phyloP scores from a whole-genome alignment of 2,113 vertebrate genomes.

The Lasiurus borealis region DNA sequence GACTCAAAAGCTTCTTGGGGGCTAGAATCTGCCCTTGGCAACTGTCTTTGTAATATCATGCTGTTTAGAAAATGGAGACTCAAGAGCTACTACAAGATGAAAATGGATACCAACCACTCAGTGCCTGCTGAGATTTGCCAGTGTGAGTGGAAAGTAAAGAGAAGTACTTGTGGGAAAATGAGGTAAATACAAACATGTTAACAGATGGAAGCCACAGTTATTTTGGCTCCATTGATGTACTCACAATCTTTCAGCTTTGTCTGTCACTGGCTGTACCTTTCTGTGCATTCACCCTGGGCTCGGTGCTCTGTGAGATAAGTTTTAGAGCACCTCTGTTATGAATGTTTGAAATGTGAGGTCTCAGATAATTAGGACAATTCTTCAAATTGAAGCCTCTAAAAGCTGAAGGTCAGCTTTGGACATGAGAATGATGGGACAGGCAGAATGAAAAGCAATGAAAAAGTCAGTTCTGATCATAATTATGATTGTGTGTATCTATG shows the following conservation, averaged over 20 bases:
- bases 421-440: not conserved
- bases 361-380: not conserved
- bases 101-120: slow-evolving; percentile 67
- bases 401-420: not conserved
- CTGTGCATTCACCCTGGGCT: not conserved
- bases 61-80: slow-evolving; percentile 75
- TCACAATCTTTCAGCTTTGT: slow-evolving; percentile 42
- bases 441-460: not conserved
- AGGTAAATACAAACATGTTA: slow-evolving; percentile 59
- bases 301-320: not conserved
- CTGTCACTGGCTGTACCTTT: slow-evolving; percentile 51
- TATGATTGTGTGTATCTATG: not conserved
- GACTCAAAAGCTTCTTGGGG: not conserved
- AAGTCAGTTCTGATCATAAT: not conserved
- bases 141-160: slow-evolving; percentile 57
- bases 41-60: slow-evolving; percentile 51
- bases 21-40: not conserved
- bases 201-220: slow-evolving; percentile 60
- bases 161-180: slow-evolving; percentile 62
- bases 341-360: not conserved
- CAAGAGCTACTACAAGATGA: slow-evolving; percentile 65
- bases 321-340: not conserved
- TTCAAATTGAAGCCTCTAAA: not conserved
- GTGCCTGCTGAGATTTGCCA: slow-evolving; percentile 65
- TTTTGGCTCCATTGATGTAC: slow-evolving; percentile 13